Evolutionary conservation across 1,140 invertebrate genomes (phyloP), one percentile per base, ranked within the genome.

Genomic region (Drosophila setifemur): DNA sequence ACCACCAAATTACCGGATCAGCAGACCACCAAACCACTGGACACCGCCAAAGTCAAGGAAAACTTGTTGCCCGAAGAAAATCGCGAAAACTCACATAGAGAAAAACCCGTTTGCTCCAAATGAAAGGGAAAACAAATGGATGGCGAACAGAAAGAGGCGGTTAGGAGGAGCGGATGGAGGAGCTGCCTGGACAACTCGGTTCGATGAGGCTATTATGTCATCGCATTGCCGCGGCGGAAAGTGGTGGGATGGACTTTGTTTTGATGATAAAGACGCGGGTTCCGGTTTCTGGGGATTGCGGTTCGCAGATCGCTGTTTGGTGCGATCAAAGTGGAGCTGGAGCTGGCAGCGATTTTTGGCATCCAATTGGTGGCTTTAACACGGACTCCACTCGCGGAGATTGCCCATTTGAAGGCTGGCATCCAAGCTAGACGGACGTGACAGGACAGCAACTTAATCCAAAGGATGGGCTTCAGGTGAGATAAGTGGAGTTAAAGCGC

Each of bases 131-230:
- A 71, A 70, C 26, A 50, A 49, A 60, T 60, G 67, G 60, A 64
- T 4, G 60, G 42, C 4, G 23, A 7, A 18, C 6, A 14, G 35
- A 14, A 33, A 21, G 12, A 61, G 31, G 5, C 1, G 33, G 3
- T 8, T 25, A 21, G 31, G 11, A 19, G 19, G 19, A 11, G n/a
- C n/a, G 12, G 12, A 18, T n/a, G 52, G 49, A 21, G 43, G 7
- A 52, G 58, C 39, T 39, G 63, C 29, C 71, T 43, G 58, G 52
- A 50, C 52, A 45, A 60, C 39, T 42, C 21, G 26, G 47, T 64
- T 37, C 33, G 54, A 60, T 43, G 76, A 40, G 67, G 40, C 58
- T 55, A 86, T 86, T 86, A 86, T 86, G 82, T 86, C 82, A 86
- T 73, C 47, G 57, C 26, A 75, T 63, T 18, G 47, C 26, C 40